Percentiles rank a stretch among this genome's conserved stretches.
These are phyloP conservation scores for Calephelis nemesis DNA, from an alignment of 1,140 invertebrate genomes.

Conservation along the genomic window DNA sequence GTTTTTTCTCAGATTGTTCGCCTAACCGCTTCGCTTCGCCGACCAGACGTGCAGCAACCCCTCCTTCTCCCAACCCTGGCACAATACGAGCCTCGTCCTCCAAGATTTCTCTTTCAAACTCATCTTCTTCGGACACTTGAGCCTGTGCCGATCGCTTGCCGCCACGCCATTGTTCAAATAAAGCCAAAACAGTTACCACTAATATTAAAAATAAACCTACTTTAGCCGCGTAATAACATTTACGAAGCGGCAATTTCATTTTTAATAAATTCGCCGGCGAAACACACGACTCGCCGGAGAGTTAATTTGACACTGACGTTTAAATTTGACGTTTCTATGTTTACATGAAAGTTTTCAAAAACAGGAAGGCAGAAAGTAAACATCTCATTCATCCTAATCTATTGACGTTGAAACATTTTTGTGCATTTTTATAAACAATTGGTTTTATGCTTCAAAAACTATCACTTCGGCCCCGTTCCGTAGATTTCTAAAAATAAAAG, in stretches of 20 bases:
- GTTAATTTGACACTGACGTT: conserved; percentile 45
- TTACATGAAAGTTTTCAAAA: conserved; percentile 52
- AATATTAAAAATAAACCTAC: conserved; percentile 51
- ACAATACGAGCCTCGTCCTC: conserved; percentile 63
- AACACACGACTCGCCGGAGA: conserved; percentile 27
- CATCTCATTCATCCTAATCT: conserved; percentile 49
- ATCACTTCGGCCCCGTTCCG: too few relatives aligned
- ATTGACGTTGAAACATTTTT: not conserved
- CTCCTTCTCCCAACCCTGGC: conserved; percentile 62
- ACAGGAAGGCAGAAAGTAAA: conserved; percentile 58
- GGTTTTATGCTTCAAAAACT: too few relatives aligned
- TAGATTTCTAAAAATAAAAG: too few relatives aligned
- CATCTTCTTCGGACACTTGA: conserved; percentile 39
- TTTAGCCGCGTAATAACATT: conserved; percentile 62
- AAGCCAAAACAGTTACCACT: conserved; percentile 49
- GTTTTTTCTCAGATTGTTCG: conserved; percentile 61
- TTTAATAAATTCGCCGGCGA: conserved; percentile 33
- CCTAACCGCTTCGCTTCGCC: conserved; percentile 56
- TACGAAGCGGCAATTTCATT: conserved; percentile 61
- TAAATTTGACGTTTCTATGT: conserved; percentile 47
- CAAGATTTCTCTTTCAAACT: conserved; percentile 55
- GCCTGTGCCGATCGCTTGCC: conserved; percentile 51
- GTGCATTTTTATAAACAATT: not conserved
- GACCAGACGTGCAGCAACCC: conserved; percentile 48
- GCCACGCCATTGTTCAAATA: conserved; percentile 65